Base-by-base conservation (phyloP, 2,888 invertebrate species). In the Prionchulus punctatus region DNA sequence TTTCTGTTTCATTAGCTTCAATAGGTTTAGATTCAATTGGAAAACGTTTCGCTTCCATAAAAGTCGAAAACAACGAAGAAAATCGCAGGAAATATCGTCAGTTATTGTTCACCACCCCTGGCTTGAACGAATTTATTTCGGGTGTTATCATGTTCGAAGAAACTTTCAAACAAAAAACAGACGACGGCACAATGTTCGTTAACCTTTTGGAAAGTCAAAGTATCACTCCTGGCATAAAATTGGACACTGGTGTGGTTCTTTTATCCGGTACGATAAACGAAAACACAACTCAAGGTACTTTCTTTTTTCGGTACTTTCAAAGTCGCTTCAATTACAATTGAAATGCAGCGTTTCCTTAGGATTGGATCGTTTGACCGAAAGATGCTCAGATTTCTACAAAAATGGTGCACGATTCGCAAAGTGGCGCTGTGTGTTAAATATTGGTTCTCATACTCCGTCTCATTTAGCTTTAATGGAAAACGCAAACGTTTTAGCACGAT, bases 141-240 rank as follows among this genome's bases (percentile, higher is more conserved):
- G 98, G 96, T 43, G 96, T 98, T 57, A 99, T 99, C 72, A 80
- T 98, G 65, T 98, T 87, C 81, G 90, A 98, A 76, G 98, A 99
- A 78, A 96, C 98, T 2, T 79, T 98, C 59, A 91, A 94, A 80
- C 98, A 99, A 79, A 91, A 89, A 75, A 80, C 86, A 54, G 87
- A 87, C 61, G 85, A 90, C 70, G 83, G 81, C 79, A 83, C 83
- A 1, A 83, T 86, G 2, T 84, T 92, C 73, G 82, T 86, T 30
- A 79, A 88, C 60, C 73, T 91, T 57, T 74, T 92, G 71, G 84
- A 85, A 76, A 82, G 87, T 73, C 81, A 83, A 60, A 85, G 86
- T 63, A 91, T 94, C 76, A 85, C 92, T 72, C 88, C 90, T 70
- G 92, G 92, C 65, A 92, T 94, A 74, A 94, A 92, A 78, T 75